Percentiles rank a stretch among this genome's conserved stretches.
These are phyloP conservation scores for Blastobasis lacticolella DNA, from an alignment of 2,888 invertebrate species.

Conservation along the genomic window DNA sequence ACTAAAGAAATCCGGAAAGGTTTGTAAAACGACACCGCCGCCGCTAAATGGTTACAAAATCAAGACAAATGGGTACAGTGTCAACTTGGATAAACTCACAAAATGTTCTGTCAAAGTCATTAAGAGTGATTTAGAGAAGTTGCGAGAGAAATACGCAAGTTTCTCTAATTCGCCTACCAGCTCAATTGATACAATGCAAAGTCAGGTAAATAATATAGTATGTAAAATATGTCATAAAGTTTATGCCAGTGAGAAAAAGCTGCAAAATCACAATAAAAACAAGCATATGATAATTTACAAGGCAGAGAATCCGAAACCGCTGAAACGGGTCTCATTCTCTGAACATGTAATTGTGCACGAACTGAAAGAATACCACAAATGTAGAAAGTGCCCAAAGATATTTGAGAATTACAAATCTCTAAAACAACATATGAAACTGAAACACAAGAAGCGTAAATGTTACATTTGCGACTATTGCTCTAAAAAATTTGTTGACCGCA, in stretches of 20 bases:
- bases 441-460: slow-evolving; percentile 55
- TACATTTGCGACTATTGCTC: slow-evolving; percentile 60
- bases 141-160: slow-evolving; percentile 21
- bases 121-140: slow-evolving; percentile 31
- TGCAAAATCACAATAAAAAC: slow-evolving; percentile 44
- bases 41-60: background rate
- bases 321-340: slow-evolving; percentile 55
- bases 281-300: slow-evolving; percentile 49
- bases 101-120: slow-evolving; percentile 35
- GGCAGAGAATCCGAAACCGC: slow-evolving; percentile 27
- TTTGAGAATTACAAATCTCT: slow-evolving; percentile 42
- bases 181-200: slow-evolving; percentile 20
- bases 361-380: slow-evolving; percentile 50
- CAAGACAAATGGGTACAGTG: background rate
- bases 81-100: slow-evolving; percentile 18
- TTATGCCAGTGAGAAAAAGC: slow-evolving; percentile 41
- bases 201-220: slow-evolving; percentile 14
- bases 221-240: slow-evolving; percentile 54
- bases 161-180: slow-evolving; percentile 20
- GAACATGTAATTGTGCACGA: slow-evolving; percentile 55
- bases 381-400: slow-evolving; percentile 53
- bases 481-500: slow-evolving; percentile 50
- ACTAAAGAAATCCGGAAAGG: slow-evolving; percentile 2
- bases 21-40: background rate
- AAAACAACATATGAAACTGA: slow-evolving; percentile 40